phyloP scores from a whole-genome alignment of 2,888 invertebrate genomes.

The Polyploca ridens region DNA sequence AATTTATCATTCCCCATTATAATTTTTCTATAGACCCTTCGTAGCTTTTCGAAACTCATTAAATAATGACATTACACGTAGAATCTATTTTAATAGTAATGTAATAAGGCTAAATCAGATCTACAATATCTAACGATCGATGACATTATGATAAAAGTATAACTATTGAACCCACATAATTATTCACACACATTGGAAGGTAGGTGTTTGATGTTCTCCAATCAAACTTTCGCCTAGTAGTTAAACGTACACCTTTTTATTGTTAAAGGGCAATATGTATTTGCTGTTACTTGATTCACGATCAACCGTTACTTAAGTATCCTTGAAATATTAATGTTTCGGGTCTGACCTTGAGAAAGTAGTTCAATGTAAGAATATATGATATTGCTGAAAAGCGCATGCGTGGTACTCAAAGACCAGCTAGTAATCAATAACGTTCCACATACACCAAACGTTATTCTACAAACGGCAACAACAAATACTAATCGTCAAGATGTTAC shows the following conservation, averaged over 20 bases:
- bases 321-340: slow-evolving; percentile 34
- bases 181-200: no score
- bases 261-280: background rate
- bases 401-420: slow-evolving; percentile 54
- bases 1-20: slow-evolving; percentile 27
- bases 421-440: slow-evolving; percentile 68
- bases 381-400: slow-evolving; percentile 59
- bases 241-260: background rate
- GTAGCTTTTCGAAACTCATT: background rate
- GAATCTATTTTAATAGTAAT: no score
- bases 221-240: background rate
- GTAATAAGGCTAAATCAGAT: no score
- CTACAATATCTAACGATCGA: no score
- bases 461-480: slow-evolving; percentile 58
- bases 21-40: no score
- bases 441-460: slow-evolving; percentile 51
- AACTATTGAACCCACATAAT: no score
- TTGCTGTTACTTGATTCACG: background rate
- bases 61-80: background rate
- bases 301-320: background rate
- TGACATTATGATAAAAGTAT: no score
- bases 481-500: slow-evolving; percentile 57
- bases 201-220: no score
- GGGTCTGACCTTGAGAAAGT: slow-evolving; percentile 60
- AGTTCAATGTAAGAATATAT: slow-evolving; percentile 36